A percentile compares a stretch with the other conserved stretches of the same genome.
phyloP scores from a whole-genome alignment of 2,888 invertebrate species.

The Eulithis testata region DNA sequence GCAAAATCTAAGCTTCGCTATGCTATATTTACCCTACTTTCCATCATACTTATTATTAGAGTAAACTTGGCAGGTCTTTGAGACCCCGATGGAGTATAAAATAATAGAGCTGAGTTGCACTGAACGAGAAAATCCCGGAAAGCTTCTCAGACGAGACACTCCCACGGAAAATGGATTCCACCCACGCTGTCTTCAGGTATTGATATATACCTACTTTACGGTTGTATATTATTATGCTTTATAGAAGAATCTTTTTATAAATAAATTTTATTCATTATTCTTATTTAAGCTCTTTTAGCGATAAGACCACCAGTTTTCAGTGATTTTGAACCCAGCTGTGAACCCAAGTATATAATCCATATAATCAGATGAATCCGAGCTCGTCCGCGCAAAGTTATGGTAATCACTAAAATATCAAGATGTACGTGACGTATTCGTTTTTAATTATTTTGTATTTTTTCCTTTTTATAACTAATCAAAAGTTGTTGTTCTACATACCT shows the following conservation, averaged over 20 bases:
- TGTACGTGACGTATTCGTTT: no score
- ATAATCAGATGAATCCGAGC: constrained; percentile 51
- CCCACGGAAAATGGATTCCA: constrained; percentile 33
- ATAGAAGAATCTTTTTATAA: no score
- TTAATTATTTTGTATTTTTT: no score
- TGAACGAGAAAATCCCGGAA: constrained; percentile 37
- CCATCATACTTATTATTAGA: constrained; percentile 26
- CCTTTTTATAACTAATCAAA: no score
- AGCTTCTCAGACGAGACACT: constrained; percentile 32
- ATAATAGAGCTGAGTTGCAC: constrained; percentile 36
- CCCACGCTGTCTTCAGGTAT: constrained; percentile 31
- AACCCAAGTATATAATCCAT: constrained; percentile 56
- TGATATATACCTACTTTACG: constrained; percentile 13
- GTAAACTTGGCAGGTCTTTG: constrained; percentile 19
- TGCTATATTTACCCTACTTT: constrained; percentile 30
- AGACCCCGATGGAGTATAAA: constrained; percentile 28
- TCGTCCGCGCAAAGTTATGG: constrained; percentile 62
- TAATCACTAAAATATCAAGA: constrained; percentile 49
- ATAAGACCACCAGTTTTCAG: constrained; percentile 43
- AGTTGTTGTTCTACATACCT: no score
- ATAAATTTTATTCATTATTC: no score
- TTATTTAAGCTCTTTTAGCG: no score
- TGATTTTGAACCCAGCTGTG: constrained; percentile 52
- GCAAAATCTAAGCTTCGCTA: no score
- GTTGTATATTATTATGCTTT: not conserved